Conservation (phyloP, 2,888 invertebrate species). For the Halocaridina rubra region DNA sequence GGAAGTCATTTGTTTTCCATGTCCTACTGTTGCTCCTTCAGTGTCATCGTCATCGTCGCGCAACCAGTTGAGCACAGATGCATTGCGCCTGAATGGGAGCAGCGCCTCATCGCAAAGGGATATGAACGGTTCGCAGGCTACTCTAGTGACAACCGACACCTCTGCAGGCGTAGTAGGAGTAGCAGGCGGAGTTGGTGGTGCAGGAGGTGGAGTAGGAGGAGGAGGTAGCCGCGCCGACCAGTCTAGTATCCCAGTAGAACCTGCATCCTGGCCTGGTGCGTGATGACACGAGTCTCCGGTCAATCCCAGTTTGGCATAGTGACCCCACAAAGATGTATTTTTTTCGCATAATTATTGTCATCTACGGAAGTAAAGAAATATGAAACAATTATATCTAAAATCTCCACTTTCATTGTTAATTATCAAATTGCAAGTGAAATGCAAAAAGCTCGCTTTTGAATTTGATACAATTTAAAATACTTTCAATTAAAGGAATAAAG, state of each 20-base stretch:
- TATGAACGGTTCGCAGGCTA: conserved; percentile 26
- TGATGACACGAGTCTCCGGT: not conserved
- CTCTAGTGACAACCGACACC: conserved; percentile 38
- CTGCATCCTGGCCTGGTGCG: conserved; percentile 43
- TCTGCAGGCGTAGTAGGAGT: conserved; percentile 28
- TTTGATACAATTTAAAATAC: too few relatives aligned
- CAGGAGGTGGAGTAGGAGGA: conserved; percentile 36
- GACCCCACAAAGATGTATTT: too few relatives aligned
- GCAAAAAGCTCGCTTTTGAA: too few relatives aligned
- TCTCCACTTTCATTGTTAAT: too few relatives aligned
- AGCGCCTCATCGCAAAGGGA: not conserved
- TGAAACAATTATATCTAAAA: too few relatives aligned
- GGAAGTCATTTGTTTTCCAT: too few relatives aligned
- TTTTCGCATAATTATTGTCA: too few relatives aligned
- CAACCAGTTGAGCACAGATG: conserved; percentile 14
- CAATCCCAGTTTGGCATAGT: not conserved
- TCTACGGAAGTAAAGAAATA: too few relatives aligned
- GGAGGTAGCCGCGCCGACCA: conserved; percentile 37
- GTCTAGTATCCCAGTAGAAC: conserved; percentile 40
- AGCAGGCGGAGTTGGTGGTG: conserved; percentile 26
- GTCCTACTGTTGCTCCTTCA: too few relatives aligned
- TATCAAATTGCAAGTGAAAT: too few relatives aligned
- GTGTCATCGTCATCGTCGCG: conserved; percentile 24
- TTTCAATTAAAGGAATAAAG: too few relatives aligned
- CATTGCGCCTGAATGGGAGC: conserved; percentile 5